Conservation (phyloP, 1,140 invertebrate species). For the Fopius arisanus region DNA sequence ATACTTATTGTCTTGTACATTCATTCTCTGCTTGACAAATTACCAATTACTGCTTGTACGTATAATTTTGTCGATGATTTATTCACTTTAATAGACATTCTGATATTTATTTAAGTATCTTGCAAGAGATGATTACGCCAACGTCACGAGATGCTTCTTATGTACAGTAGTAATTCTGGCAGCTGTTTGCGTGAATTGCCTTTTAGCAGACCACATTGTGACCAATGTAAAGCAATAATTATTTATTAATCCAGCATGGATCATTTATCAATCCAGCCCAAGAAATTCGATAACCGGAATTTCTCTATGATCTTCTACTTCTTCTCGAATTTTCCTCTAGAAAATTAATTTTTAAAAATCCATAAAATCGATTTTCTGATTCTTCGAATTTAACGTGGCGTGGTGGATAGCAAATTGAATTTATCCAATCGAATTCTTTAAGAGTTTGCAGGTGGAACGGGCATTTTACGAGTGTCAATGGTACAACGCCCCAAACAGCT, state of each 20-base stretch:
- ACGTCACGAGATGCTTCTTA: not conserved
- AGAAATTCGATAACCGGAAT: too few species aligned
- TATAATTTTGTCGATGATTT: not conserved
- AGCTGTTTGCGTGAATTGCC: not conserved
- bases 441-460: slow-evolving; percentile 14
- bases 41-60: not conserved
- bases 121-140: not conserved
- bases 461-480: slow-evolving; percentile 21
- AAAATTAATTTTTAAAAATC: not conserved
- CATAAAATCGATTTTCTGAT: too few species aligned
- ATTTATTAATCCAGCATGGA: not conserved
- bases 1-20: not conserved
- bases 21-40: not conserved
- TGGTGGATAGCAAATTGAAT: not conserved
- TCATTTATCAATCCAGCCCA: too few species aligned
- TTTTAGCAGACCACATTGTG: not conserved
- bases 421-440: not conserved
- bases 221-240: not conserved
- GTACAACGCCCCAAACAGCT: slow-evolving; percentile 14
- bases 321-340: too few species aligned
- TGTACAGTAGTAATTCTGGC: not conserved
- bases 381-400: not conserved
- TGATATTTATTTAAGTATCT: not conserved
- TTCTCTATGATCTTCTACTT: too few species aligned
- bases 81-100: too few species aligned